Percentiles rank a stretch among this genome's conserved stretches.
Conservation (phyloP, 2,113 vertebrate genomes). For the Corvus moneduloides region DNA sequence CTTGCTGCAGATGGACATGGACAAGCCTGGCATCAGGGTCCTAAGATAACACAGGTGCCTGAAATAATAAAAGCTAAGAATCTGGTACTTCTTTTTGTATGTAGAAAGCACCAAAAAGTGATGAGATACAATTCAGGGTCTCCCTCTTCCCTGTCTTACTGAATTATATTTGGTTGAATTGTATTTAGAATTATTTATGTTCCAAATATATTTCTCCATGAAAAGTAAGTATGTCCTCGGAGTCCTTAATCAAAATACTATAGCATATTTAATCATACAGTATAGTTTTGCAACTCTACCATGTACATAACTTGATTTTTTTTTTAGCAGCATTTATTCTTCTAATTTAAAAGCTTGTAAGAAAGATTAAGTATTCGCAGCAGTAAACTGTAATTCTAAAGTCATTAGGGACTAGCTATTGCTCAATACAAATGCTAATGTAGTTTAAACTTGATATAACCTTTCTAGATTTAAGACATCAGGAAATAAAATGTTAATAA, state of each 20-base stretch:
- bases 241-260: constrained; percentile 2
- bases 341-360: constrained; percentile 43
- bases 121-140: not conserved
- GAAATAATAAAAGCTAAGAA: not conserved
- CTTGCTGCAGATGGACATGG: not conserved
- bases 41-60: not conserved
- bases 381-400: constrained; percentile 39
- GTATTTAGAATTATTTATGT: constrained; percentile 15
- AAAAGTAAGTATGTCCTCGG: not conserved
- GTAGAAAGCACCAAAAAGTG: not conserved
- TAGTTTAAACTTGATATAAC: constrained; percentile 42
- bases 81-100: not conserved
- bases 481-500: constrained; percentile 29
- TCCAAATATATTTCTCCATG: not conserved
- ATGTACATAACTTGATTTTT: not conserved
- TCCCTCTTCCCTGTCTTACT: not conserved
- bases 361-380: constrained; percentile 14
- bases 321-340: constrained; percentile 24
- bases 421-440: constrained; percentile 17
- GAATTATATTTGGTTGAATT: not conserved
- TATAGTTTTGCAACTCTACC: not conserved
- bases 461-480: constrained; percentile 35
- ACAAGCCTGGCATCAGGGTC: not conserved
- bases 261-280: not conserved
- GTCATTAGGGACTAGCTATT: constrained; percentile 14